Conservation (phyloP, 2,888 invertebrate species). For the Griposia aprilina region DNA sequence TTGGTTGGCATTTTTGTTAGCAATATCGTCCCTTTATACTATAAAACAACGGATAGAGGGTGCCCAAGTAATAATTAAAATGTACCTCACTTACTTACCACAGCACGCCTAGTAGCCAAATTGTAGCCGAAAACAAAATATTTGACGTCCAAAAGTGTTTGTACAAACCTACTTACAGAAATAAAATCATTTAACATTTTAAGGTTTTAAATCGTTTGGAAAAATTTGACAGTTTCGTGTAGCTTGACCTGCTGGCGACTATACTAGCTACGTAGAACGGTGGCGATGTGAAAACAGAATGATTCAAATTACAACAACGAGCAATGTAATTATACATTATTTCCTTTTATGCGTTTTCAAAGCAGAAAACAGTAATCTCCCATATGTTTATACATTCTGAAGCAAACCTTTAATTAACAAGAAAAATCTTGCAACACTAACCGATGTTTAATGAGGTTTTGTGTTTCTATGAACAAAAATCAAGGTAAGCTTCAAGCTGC, state of each 20-base stretch:
- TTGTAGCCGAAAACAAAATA: no score
- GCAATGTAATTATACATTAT: neutral
- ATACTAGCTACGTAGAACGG: neutral
- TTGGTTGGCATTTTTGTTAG: neutral
- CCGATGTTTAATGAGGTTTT: neutral
- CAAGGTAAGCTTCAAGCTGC: no score
- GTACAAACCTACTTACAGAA: no score
- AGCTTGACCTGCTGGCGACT: no score
- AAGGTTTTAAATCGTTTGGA: no score
- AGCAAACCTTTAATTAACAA: neutral
- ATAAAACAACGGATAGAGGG: neutral
- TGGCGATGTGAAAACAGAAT: neutral
- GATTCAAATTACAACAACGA: neutral
- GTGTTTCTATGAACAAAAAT: neutral
- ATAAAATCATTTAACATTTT: no score
- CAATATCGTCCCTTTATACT: neutral
- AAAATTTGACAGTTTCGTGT: no score
- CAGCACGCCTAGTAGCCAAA: no score
- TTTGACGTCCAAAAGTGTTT: no score
- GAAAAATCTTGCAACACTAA: neutral
- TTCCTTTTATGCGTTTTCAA: neutral
- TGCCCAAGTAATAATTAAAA: no score
- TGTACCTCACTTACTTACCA: no score
- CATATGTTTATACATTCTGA: neutral
- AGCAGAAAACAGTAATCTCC: neutral